Base-by-base conservation (phyloP, 1,140 invertebrate species). In the Batillaria attramentaria region DNA sequence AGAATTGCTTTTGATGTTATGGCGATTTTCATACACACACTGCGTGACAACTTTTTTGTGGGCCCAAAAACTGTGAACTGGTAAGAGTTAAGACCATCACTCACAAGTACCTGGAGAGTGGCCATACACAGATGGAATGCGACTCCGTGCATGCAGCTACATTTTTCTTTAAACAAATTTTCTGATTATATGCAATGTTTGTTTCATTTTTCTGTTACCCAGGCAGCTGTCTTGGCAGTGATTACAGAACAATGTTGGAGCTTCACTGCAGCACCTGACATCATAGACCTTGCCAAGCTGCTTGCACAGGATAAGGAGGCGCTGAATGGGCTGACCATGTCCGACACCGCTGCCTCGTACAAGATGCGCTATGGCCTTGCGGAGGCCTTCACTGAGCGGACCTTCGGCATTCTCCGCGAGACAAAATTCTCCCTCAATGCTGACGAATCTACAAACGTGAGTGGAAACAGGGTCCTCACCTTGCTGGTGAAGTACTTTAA, bases 401-500 rank as follows among this genome's bases (percentile, higher is more conserved):
- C 69, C 0, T 3, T 81, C 5, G 4, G 31, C 16, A 41, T 42
- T 13, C 46, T 85, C 33, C 73, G 62, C 50, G 72, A 33, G 24
- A 39, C 31, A 24, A 33, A 41, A 13, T 85, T 84, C 69, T 84
- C 82, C 1, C 46, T 86, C 13, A 86, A 86, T 41, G 79, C 85
- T 65, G 85, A 86, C 81, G 83, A 86, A 74, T 37, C 62, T 18
- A 86, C 81, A n/a, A 83, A 79, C 62, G 76, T 54, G 18, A 80
- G 43, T 39, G n/a, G 73, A n/a, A 24, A 80, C 18, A 78, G 62
- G n/a, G 70, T 84, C 8, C 39, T 86, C 20, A 65, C 82, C 24
- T 50, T 86, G 6, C 57, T 86, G 0, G 84, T 83, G 1, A 81
- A 72, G 72, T 77, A 80, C 42, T 76, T 62, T 37, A 42, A 37